Conservation (phyloP, 2,113 vertebrate species). For the Paracanthobrama guichenoti region DNA sequence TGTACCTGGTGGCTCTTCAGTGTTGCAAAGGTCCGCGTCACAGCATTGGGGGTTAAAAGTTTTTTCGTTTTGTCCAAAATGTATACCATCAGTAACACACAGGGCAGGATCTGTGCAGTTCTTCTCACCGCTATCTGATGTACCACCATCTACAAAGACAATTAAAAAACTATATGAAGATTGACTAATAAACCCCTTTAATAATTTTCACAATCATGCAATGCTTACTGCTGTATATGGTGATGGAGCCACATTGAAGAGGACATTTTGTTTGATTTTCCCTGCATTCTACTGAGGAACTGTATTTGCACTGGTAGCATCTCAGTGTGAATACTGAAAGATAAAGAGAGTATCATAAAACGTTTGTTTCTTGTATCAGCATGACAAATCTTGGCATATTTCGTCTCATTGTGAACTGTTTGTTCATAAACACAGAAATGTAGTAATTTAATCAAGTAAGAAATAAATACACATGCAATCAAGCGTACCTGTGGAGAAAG, state of each 20-base stretch:
- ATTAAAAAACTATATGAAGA: neutral
- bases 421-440: neutral
- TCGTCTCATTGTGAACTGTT: too few species aligned
- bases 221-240: neutral
- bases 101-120: conserved; percentile 1
- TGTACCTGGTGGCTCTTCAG: neutral
- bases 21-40: neutral
- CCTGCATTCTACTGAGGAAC: neutral
- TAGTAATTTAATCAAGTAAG: too few species aligned
- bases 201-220: neutral
- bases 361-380: neutral
- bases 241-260: neutral
- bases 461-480: neutral
- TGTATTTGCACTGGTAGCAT: neutral
- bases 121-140: neutral
- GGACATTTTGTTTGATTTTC: neutral
- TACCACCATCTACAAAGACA: neutral
- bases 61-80: neutral
- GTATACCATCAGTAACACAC: neutral
- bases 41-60: neutral
- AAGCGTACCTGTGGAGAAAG: neutral
- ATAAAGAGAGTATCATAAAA: neutral
- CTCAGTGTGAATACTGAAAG: neutral
- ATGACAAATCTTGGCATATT: too few species aligned
- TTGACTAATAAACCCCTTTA: neutral